phyloP scores from a whole-genome alignment of 2,797 vertebrate genomes.

The Falco concolor region DNA sequence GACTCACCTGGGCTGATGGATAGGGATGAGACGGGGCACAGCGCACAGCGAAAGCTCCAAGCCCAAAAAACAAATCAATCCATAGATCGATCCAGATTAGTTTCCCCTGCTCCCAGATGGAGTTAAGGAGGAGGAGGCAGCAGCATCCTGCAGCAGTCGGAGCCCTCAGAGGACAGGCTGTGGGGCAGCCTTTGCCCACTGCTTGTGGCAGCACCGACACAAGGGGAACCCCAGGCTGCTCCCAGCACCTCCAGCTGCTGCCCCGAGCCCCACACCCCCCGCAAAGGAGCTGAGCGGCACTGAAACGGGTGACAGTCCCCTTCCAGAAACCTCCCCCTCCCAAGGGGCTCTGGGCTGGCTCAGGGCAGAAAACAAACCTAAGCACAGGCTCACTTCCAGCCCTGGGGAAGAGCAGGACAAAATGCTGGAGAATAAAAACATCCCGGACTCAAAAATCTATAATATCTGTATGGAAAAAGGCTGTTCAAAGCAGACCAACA shows the following conservation, averaged over 20 bases:
- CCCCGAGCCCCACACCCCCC: neutral
- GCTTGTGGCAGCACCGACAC: fast-evolving
- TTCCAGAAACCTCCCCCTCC: neutral
- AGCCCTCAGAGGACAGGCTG: fast-evolving
- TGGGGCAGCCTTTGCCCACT: neutral
- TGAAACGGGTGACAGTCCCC: neutral
- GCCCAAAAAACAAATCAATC: neutral
- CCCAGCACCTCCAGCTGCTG: neutral
- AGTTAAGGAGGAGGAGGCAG: neutral
- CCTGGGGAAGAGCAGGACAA: neutral
- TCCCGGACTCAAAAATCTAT: neutral
- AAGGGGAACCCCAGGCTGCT: neutral
- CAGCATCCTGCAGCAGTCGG: neutral
- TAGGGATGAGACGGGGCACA: neutral
- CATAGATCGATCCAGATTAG: neutral
- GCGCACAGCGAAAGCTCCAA: neutral
- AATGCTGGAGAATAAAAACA: neutral
- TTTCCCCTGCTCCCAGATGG: neutral
- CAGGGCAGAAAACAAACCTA: neutral
- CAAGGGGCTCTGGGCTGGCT: neutral
- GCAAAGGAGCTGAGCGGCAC: fast-evolving
- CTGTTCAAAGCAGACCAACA: neutral
- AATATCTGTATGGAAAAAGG: neutral
- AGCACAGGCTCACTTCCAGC: neutral
- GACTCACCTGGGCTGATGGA: neutral